Conservation (phyloP, 2,797 vertebrate genomes). For the Hoplostethus atlanticus region DNA sequence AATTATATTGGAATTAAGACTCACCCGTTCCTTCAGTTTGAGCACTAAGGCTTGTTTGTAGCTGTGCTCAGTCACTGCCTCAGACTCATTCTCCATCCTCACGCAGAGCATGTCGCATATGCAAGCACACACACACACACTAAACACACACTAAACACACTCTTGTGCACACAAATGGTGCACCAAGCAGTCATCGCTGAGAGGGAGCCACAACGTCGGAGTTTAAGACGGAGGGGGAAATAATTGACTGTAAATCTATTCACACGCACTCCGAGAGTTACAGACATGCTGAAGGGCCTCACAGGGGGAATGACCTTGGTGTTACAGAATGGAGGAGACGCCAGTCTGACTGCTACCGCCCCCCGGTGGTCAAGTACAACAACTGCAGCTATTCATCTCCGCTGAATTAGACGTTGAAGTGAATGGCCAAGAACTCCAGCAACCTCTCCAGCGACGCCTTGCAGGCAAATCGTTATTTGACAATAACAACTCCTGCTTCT, state of each 20-base stretch:
- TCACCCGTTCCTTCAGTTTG: constrained; percentile 26
- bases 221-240: constrained; percentile 16
- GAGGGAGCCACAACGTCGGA: constrained; percentile 26
- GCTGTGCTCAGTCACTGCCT: constrained; percentile 19
- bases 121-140: constrained; percentile 32
- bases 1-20: not conserved
- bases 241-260: not conserved
- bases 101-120: constrained; percentile 16
- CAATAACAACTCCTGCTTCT: constrained; percentile 35
- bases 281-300: constrained; percentile 19
- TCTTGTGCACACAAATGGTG: constrained; percentile 9
- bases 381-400: constrained; percentile 22
- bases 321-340: constrained; percentile 24
- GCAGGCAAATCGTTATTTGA: constrained; percentile 34
- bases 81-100: not conserved
- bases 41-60: constrained; percentile 64
- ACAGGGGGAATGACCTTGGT: constrained; percentile 47
- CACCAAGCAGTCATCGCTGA: constrained; percentile 26
- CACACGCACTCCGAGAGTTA: not conserved
- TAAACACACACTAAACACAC: constrained; percentile 12
- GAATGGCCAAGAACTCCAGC: constrained; percentile 12
- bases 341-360: constrained; percentile 51
- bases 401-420: constrained; percentile 1
- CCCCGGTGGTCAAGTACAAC: constrained; percentile 70
- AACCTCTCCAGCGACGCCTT: constrained; percentile 21